These are phyloP conservation scores for Rhagologus leucostigma DNA, from an alignment of 2,113 vertebrate genomes.

Conservation along the genomic window DNA sequence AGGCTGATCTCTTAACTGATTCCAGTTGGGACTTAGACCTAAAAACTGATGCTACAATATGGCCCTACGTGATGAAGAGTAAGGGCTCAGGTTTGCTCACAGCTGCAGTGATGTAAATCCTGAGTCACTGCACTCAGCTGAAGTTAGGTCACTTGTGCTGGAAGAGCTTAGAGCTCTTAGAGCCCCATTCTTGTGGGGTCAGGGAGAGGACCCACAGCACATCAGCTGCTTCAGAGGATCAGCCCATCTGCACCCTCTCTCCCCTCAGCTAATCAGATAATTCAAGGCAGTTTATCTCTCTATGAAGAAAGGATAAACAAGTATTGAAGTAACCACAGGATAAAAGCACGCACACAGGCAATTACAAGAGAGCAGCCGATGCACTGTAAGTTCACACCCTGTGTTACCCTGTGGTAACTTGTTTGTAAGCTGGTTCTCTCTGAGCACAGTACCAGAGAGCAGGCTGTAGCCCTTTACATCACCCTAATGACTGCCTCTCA, in stretches of 20 bases:
- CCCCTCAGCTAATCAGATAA: background rate
- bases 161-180: background rate
- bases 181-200: background rate
- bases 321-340: background rate
- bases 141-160: background rate
- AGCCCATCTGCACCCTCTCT: background rate
- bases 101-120: background rate
- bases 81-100: background rate
- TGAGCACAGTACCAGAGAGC: background rate
- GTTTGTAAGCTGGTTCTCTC: background rate
- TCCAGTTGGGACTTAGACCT: background rate
- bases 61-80: background rate
- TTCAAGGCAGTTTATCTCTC: background rate
- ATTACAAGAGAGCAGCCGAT: background rate
- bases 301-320: background rate
- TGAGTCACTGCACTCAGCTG: background rate
- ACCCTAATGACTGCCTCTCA: background rate
- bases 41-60: background rate
- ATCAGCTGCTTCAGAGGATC: background rate
- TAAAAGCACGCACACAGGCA: background rate
- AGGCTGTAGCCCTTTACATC: background rate
- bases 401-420: background rate
- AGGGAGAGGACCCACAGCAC: background rate
- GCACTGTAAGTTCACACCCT: background rate
- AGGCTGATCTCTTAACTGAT: constrained; percentile 46